These are phyloP conservation scores for Manduca sexta DNA, from an alignment of 1,140 invertebrate genomes.

Conservation along the genomic window DNA sequence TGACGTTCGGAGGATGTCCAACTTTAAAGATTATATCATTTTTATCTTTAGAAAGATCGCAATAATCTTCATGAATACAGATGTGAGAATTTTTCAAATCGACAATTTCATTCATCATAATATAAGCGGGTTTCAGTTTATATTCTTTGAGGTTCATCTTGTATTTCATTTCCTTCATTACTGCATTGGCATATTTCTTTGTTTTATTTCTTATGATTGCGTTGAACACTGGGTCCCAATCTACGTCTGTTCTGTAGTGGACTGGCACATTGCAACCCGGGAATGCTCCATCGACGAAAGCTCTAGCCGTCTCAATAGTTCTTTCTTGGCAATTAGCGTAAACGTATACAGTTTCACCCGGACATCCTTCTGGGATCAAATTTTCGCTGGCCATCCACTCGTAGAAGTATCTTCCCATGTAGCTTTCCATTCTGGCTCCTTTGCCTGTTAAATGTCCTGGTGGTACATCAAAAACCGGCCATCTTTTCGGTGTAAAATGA, in stretches of 20 bases:
- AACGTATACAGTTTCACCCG: constrained; percentile 28
- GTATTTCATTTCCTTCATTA: constrained; percentile 30
- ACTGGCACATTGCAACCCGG: constrained; percentile 35
- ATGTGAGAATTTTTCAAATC: constrained; percentile 37
- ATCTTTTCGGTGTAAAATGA: constrained; percentile 1
- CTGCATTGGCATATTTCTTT: constrained; percentile 21
- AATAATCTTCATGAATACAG: constrained; percentile 31
- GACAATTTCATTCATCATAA: constrained; percentile 39
- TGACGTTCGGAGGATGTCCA: constrained; percentile 40
- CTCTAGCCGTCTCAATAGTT: constrained; percentile 40
- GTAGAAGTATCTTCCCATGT: constrained; percentile 6
- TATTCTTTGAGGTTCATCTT: constrained; percentile 28
- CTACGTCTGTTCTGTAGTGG: constrained; percentile 22
- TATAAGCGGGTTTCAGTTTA: constrained; percentile 30
- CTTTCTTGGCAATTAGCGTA: constrained; percentile 48
- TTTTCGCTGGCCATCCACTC: constrained; percentile 16
- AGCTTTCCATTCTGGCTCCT: constrained; percentile 3
- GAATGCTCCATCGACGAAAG: constrained; percentile 43
- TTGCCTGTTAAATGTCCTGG: constrained; percentile 3
- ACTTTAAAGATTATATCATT: constrained; percentile 31
- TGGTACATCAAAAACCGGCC: constrained; percentile 3
- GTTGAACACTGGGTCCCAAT: constrained; percentile 46
- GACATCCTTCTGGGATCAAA: constrained; percentile 34
- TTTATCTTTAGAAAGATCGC: constrained; percentile 32
- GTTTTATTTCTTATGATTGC: constrained; percentile 37